These are phyloP conservation scores for Agrotis ipsilon DNA, from an alignment of 2,888 invertebrate genomes.

Conservation along the genomic window DNA sequence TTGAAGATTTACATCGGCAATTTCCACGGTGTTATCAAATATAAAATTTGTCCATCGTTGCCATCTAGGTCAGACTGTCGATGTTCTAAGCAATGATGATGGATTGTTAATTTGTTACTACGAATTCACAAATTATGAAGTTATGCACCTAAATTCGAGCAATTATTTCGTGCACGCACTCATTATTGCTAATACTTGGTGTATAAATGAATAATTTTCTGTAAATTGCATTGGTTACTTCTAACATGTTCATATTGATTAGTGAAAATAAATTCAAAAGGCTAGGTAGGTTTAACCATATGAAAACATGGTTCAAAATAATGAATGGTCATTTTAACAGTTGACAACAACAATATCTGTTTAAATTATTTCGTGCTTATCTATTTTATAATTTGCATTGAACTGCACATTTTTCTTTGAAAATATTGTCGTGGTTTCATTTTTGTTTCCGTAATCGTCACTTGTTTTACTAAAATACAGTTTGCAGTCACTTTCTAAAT, in stretches of 20 bases:
- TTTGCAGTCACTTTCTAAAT: constrained; percentile 9
- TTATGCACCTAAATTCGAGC: constrained; percentile 48
- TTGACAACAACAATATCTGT: neutral
- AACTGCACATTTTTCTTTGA: neutral
- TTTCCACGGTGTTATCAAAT: constrained; percentile 69
- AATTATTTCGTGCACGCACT: constrained; percentile 47
- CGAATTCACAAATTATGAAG: constrained; percentile 53
- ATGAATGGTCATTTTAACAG: neutral
- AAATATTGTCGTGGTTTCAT: neutral
- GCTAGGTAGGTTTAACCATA: too few species aligned
- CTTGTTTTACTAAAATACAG: neutral
- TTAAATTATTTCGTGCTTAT: constrained; percentile 1
- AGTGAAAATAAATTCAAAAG: constrained; percentile 1
- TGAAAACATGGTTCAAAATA: constrained; percentile 9
- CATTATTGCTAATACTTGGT: constrained; percentile 33
- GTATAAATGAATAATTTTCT: constrained; percentile 37
- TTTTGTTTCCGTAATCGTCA: constrained; percentile 11
- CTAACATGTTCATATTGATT: constrained; percentile 14
- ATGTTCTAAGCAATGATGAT: constrained; percentile 60
- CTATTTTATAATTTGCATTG: neutral
- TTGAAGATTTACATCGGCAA: constrained; percentile 44
- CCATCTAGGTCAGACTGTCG: constrained; percentile 67
- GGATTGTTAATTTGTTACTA: constrained; percentile 60
- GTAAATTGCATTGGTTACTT: constrained; percentile 35
- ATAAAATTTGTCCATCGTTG: constrained; percentile 59